Percentiles rank a stretch among this genome's conserved stretches.
phyloP scores from a whole-genome alignment of 1,140 invertebrate genomes.

The Cydia pomonella region DNA sequence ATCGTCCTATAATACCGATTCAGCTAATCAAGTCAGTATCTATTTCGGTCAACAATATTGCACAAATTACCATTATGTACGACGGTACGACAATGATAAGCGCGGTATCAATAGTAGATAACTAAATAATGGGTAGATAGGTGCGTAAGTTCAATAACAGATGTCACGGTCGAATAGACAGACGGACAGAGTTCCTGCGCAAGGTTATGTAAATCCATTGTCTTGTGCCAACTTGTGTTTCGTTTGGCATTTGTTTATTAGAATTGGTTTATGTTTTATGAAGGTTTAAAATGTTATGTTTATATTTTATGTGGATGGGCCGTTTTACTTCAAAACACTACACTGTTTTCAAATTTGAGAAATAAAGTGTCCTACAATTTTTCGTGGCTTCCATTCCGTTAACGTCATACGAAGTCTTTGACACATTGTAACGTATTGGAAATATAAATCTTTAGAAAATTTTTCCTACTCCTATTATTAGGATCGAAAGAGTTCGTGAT shows the following conservation, averaged over 20 bases:
- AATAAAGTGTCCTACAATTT: too few relatives aligned
- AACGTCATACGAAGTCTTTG: too few relatives aligned
- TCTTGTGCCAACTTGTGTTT: constrained; percentile 6
- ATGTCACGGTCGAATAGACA: constrained; percentile 28
- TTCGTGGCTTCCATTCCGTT: too few relatives aligned
- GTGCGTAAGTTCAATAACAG: constrained; percentile 30
- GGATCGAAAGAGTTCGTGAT: too few relatives aligned
- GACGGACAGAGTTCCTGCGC: constrained; percentile 19
- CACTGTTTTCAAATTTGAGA: too few relatives aligned
- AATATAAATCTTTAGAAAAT: too few relatives aligned
- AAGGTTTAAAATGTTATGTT: not conserved
- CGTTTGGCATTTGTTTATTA: not conserved
- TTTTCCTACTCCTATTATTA: too few relatives aligned
- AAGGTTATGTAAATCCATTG: constrained; percentile 27
- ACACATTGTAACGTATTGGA: too few relatives aligned
- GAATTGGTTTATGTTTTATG: not conserved
- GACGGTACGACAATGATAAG: constrained; percentile 13
- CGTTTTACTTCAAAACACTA: too few relatives aligned
- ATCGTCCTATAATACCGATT: too few relatives aligned
- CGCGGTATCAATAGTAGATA: constrained; percentile 15
- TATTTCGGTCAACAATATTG: constrained; percentile 13
- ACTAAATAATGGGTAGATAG: constrained; percentile 26
- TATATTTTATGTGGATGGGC: too few relatives aligned
- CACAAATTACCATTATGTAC: constrained; percentile 10
- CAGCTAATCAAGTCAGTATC: not conserved